Evolutionary conservation across 30 jellyfish, hydroid and myxozoan species (phyloP).

Genomic region (Haliclystus octoradiatus): DNA sequence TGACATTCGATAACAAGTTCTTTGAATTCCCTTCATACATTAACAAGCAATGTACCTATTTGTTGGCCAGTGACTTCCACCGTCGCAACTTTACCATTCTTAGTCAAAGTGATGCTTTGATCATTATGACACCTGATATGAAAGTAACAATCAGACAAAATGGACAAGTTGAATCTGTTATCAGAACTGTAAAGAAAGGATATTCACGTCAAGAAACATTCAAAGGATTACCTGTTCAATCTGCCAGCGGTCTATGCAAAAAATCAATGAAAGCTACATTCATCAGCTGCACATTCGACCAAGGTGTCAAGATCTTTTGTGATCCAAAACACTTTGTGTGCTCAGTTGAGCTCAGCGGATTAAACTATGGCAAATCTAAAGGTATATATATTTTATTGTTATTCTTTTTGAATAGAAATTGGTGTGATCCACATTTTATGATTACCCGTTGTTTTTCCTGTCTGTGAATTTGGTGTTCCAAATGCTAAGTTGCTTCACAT

Average conservation of each 20-base stretch:
- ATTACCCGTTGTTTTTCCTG: neutral
- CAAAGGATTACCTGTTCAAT: constrained; percentile 71
- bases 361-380: constrained; percentile 86
- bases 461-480: neutral
- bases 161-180: constrained; percentile 48
- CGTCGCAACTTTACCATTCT: constrained; percentile 65
- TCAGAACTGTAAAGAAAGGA: constrained; percentile 34
- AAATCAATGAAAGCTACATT: constrained; percentile 9
- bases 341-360: constrained; percentile 52
- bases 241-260: constrained; percentile 49
- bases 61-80: constrained; percentile 89
- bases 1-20: constrained; percentile 85
- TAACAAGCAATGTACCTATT: constrained; percentile 65
- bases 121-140: constrained; percentile 85
- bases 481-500: too few species aligned
- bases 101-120: constrained; percentile 72
- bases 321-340: constrained; percentile 60
- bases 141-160: constrained; percentile 48
- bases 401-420: too few species aligned
- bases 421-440: neutral
- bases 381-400: too few species aligned
- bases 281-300: constrained; percentile 57
- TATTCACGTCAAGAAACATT: constrained; percentile 17
- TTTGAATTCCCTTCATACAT: constrained; percentile 59
- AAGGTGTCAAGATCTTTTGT: constrained; percentile 48